A percentile compares a stretch with the other conserved stretches of the same genome.
phyloP scores from a whole-genome alignment of 2,113 vertebrate genomes.

The Gavia stellata region DNA sequence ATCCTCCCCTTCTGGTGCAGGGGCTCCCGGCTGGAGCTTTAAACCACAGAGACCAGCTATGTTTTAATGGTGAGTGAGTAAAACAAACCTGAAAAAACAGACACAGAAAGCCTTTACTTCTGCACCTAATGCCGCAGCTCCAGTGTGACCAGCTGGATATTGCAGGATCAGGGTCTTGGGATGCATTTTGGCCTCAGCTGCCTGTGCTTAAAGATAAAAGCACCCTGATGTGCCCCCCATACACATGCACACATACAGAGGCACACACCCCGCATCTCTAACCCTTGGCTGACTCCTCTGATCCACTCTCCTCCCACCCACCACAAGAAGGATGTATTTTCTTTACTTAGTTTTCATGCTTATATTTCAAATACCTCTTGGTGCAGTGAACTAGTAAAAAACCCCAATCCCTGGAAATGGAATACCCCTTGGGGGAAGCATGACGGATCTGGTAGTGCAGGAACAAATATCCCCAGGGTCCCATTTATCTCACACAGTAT shows the following conservation, averaged over 20 bases:
- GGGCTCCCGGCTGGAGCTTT: neutral
- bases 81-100: neutral
- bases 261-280: accelerated
- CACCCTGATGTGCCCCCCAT: neutral
- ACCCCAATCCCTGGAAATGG: neutral
- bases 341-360: neutral
- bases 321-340: neutral
- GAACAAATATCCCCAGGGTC: neutral
- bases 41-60: neutral
- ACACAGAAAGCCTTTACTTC: neutral
- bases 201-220: neutral
- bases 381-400: neutral
- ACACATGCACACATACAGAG: too few relatives aligned
- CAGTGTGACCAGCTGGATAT: neutral
- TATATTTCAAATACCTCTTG: neutral
- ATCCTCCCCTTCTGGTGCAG: neutral
- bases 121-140: neutral
- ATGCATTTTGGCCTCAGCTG: neutral
- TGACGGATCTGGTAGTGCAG: neutral
- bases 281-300: neutral
- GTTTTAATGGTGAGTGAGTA: neutral
- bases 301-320: neutral
- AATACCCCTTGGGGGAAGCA: neutral
- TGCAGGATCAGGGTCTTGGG: neutral
- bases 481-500: neutral